phyloP scores from a whole-genome alignment of 2,888 invertebrate genomes.

The Drosophila longiperda region DNA sequence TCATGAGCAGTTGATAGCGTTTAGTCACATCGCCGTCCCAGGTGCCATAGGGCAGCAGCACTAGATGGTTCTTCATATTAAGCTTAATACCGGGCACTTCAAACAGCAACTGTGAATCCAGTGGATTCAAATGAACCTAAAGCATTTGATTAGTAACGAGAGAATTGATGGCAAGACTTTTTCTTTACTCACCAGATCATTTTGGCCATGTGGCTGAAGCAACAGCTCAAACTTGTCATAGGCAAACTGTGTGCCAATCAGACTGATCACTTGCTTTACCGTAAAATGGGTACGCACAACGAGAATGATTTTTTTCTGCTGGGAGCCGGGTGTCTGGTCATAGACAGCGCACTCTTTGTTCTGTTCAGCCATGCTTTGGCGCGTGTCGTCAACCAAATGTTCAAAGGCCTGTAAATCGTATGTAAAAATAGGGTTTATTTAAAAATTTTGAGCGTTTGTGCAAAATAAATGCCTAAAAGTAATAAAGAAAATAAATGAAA shows the following conservation, averaged over 20 bases:
- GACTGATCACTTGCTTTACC: slow-evolving; percentile 81
- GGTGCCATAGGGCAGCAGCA: slow-evolving; percentile 77
- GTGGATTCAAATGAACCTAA: slow-evolving; percentile 82
- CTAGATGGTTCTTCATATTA: slow-evolving; percentile 77
- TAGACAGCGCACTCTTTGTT: slow-evolving; percentile 80
- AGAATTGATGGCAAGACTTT: not conserved
- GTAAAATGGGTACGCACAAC: slow-evolving; percentile 82
- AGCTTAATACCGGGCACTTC: slow-evolving; percentile 82
- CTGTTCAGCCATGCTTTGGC: slow-evolving; percentile 47
- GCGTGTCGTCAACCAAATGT: slow-evolving; percentile 25
- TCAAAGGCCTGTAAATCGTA: slow-evolving; percentile 33
- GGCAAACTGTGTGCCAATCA: slow-evolving; percentile 82
- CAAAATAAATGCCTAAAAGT: slow-evolving; percentile 26
- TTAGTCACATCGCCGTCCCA: slow-evolving; percentile 81
- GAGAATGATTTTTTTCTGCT: slow-evolving; percentile 83
- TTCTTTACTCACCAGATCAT: slow-evolving; percentile 70
- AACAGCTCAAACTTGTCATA: slow-evolving; percentile 83
- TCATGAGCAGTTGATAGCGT: slow-evolving; percentile 76
- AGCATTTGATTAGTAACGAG: not conserved
- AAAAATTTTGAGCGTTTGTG: slow-evolving; percentile 31
- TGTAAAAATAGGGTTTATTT: not conserved
- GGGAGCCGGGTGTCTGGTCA: slow-evolving; percentile 83
- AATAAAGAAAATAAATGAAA: slow-evolving; percentile 2
- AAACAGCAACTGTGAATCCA: slow-evolving; percentile 69
- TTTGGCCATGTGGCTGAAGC: slow-evolving; percentile 79